Percentiles rank a stretch among this genome's conserved stretches.
Conservation (phyloP, 2,797 vertebrate species). For the Cynodonichthys magdalenae region DNA sequence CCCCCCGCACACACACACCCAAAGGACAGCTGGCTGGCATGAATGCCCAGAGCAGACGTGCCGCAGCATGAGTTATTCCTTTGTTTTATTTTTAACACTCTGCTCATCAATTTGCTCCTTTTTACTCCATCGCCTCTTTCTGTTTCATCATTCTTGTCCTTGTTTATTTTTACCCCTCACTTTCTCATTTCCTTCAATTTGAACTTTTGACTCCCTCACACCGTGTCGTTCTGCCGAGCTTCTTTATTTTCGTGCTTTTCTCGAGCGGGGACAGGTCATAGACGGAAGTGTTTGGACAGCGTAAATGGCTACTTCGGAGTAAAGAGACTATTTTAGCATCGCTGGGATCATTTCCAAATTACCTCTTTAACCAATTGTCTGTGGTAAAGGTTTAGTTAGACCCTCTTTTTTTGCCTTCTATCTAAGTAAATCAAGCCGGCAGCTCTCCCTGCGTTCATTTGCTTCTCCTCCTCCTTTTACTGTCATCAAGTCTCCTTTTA, state of each 20-base stretch:
- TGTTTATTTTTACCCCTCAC: conserved; percentile 6
- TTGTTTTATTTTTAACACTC: conserved; percentile 83
- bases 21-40: conserved; percentile 81
- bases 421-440: conserved; percentile 69
- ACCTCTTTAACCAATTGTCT: conserved; percentile 40
- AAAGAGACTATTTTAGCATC: conserved; percentile 66
- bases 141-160: conserved; percentile 25
- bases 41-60: conserved; percentile 75
- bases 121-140: conserved; percentile 37
- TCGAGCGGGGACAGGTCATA: neutral
- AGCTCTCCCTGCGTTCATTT: conserved; percentile 45
- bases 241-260: conserved; percentile 9
- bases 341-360: conserved; percentile 62
- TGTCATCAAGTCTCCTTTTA: conserved; percentile 49
- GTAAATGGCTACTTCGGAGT: conserved; percentile 52
- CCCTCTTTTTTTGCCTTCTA: conserved; percentile 39
- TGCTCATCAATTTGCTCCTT: conserved; percentile 43
- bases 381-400: conserved; percentile 27
- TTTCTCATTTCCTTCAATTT: neutral
- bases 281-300: conserved; percentile 50
- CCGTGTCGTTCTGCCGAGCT: neutral
- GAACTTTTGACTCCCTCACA: conserved; percentile 1
- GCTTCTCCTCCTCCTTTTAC: conserved; percentile 23
- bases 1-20: conserved; percentile 61
- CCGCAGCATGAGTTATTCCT: conserved; percentile 71